These are phyloP conservation scores for Melierax canorus DNA, from an alignment of 2,113 vertebrate genomes.

Conservation along the genomic window DNA sequence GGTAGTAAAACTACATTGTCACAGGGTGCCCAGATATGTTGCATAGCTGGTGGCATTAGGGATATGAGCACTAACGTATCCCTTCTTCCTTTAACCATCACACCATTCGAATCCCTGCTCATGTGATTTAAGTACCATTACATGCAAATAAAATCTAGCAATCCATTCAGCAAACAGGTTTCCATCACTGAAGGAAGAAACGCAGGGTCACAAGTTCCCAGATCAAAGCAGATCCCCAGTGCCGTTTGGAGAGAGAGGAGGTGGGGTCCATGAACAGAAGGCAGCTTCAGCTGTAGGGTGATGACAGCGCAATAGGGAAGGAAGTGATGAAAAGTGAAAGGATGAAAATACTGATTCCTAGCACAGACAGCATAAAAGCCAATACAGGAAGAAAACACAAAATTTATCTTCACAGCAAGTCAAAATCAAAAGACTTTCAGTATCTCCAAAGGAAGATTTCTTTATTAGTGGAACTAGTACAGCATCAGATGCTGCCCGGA, in stretches of 20 bases:
- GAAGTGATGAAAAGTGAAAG: background rate
- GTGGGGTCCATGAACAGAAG: fast-evolving
- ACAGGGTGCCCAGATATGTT: fast-evolving
- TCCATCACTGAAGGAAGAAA: background rate
- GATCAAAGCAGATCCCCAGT: background rate
- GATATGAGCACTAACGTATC: fast-evolving
- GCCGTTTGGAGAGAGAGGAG: background rate
- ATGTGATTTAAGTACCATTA: background rate
- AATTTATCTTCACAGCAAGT: background rate
- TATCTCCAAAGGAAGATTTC: background rate
- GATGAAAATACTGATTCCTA: background rate
- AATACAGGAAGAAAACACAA: background rate
- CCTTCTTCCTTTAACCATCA: background rate
- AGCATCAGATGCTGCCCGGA: background rate
- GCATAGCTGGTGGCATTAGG: background rate
- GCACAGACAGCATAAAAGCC: background rate
- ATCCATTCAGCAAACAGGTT: background rate
- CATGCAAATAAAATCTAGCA: background rate
- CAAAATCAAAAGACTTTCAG: background rate
- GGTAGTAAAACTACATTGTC: background rate
- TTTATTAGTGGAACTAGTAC: background rate
- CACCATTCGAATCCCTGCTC: background rate
- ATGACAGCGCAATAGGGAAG: fast-evolving
- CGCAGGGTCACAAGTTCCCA: background rate
- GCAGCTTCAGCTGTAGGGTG: background rate